Percentiles rank a stretch among this genome's conserved stretches.
Evolutionary conservation across 2,113 vertebrate species (phyloP).

Genomic region (Phylloscopus whistleri): DNA sequence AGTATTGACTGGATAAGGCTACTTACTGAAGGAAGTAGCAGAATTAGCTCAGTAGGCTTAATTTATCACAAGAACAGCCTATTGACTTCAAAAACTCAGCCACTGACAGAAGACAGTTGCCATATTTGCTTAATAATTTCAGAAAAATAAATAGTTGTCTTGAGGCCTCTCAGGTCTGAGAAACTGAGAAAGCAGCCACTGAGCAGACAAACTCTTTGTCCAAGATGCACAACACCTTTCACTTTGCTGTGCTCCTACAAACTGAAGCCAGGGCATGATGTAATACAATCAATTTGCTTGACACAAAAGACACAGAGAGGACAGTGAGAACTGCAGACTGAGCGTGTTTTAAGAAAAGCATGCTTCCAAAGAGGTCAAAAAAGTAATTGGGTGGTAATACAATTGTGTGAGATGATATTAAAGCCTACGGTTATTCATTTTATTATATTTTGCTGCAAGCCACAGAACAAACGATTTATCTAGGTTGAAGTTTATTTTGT

Average conservation of each 20-base stretch:
- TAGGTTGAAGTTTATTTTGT: conserved; percentile 54
- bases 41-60: neutral
- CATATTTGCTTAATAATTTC: neutral
- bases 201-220: neutral
- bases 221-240: neutral
- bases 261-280: neutral
- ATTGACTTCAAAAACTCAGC: neutral
- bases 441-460: conserved; percentile 62
- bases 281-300: neutral
- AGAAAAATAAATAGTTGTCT: neutral
- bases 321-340: conserved; percentile 30
- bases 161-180: neutral
- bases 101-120: neutral
- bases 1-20: neutral
- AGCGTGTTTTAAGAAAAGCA: conserved; percentile 31
- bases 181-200: neutral
- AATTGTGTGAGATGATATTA: conserved; percentile 64
- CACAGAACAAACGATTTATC: conserved; percentile 44
- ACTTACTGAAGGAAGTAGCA: neutral
- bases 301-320: neutral
- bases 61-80: neutral
- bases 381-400: conserved; percentile 56
- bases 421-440: conserved; percentile 52
- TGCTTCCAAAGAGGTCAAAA: conserved; percentile 60
- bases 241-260: neutral